These are phyloP conservation scores for Gavia stellata DNA, from an alignment of 2,113 vertebrate genomes.

Conservation along the genomic window DNA sequence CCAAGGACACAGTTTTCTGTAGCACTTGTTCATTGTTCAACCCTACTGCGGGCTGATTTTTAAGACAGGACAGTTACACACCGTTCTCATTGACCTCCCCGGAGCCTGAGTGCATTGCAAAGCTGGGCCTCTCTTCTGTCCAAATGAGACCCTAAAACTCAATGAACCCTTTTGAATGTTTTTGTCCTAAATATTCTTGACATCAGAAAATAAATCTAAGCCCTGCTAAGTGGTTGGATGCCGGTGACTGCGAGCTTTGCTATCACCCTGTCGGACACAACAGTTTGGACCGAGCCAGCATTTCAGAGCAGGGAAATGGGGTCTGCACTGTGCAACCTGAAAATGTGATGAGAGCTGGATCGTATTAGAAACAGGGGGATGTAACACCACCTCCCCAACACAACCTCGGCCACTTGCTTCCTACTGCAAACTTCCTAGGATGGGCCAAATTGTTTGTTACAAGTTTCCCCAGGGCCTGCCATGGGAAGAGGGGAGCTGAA, in stretches of 20 bases:
- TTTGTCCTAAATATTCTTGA: background rate
- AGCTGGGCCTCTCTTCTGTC: background rate
- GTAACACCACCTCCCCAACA: background rate
- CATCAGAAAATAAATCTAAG: background rate
- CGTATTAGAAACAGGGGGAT: background rate
- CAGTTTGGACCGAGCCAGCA: background rate
- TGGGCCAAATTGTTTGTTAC: background rate
- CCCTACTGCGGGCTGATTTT: background rate
- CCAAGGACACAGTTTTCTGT: background rate
- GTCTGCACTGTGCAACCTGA: background rate
- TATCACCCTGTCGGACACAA: fast-evolving
- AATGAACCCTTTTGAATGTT: background rate
- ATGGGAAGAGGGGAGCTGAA: background rate
- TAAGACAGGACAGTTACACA: background rate
- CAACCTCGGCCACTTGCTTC: background rate
- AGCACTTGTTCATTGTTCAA: background rate
- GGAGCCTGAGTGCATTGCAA: background rate
- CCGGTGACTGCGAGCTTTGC: background rate
- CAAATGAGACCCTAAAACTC: background rate
- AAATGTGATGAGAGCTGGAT: fast-evolving
- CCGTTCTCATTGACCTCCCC: fast-evolving
- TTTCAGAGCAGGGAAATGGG: background rate
- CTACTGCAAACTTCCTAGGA: background rate
- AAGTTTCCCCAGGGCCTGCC: background rate
- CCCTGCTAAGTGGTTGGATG: background rate